Percentiles rank a stretch among this genome's conserved stretches.
Conservation (phyloP, 2,888 invertebrate species). For the Gnatocerus cornutus region DNA sequence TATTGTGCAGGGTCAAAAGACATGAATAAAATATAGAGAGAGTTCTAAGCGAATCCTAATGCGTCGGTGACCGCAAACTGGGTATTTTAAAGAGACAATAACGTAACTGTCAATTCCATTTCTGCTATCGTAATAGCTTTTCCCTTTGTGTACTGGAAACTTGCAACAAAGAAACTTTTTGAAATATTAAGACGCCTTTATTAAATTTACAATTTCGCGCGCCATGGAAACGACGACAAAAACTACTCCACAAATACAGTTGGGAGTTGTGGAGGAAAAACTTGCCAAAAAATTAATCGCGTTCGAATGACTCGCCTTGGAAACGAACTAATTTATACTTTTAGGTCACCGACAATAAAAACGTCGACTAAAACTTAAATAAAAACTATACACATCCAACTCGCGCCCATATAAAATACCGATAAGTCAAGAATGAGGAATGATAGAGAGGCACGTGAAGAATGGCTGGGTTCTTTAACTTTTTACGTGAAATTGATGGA, state of each 20-base stretch:
- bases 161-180: constrained; percentile 23
- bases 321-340: constrained; percentile 47
- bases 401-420: constrained; percentile 55
- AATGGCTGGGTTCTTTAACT: constrained; percentile 56
- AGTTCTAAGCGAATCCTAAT: constrained; percentile 44
- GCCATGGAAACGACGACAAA: neutral
- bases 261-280: constrained; percentile 15
- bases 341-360: constrained; percentile 49
- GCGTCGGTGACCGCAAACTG: constrained; percentile 17
- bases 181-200: constrained; percentile 24
- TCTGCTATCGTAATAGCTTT: constrained; percentile 23
- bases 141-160: constrained; percentile 30
- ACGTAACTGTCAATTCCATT: constrained; percentile 39
- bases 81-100: constrained; percentile 31
- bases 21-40: constrained; percentile 60
- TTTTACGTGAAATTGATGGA: constrained; percentile 60
- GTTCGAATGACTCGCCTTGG: constrained; percentile 9
- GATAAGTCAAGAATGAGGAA: constrained; percentile 59
- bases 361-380: constrained; percentile 47
- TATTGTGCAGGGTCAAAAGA: constrained; percentile 59
- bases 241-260: neutral
- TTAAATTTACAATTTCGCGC: constrained; percentile 27
- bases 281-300: constrained; percentile 39
- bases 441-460: constrained; percentile 57
- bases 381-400: constrained; percentile 49